Evolutionary conservation across 2,797 vertebrate species (phyloP).

Genomic region (Parotocinclus haroldoi): DNA sequence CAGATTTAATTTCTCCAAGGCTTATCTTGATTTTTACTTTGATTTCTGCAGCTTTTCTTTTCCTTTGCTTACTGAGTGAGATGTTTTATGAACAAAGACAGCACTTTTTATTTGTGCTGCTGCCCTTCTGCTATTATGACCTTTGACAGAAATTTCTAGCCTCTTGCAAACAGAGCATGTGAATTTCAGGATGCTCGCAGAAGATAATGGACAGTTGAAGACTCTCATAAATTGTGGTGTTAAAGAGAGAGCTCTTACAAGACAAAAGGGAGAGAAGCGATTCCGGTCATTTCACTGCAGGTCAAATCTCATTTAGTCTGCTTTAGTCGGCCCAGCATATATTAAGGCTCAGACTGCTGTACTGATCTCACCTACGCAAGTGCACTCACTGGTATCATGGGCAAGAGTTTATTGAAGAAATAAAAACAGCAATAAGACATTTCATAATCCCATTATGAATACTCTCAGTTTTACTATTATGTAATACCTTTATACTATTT

Average conservation of each 20-base stretch:
- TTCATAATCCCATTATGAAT: too few species aligned
- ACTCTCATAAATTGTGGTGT: conserved; percentile 12
- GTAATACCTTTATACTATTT: too few species aligned
- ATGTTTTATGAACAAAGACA: not conserved
- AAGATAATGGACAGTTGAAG: conserved; percentile 21
- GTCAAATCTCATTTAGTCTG: conserved; percentile 9
- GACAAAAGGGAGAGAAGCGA: conserved; percentile 7
- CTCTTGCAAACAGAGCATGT: conserved; percentile 21
- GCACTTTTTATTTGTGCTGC: not conserved
- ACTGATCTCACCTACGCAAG: conserved; percentile 8
- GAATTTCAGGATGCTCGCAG: conserved; percentile 11
- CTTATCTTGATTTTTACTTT: too few species aligned
- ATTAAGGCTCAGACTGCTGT: conserved; percentile 8
- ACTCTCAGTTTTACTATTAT: too few species aligned
- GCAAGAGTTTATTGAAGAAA: not conserved
- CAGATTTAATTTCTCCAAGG: too few species aligned
- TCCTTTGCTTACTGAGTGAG: not conserved
- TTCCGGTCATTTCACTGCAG: conserved; percentile 19
- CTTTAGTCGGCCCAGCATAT: not conserved
- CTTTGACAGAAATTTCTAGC: conserved; percentile 18
- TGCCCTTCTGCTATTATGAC: conserved; percentile 6
- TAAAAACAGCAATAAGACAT: too few species aligned
- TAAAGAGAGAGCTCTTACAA: conserved; percentile 16
- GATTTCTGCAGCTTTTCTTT: not conserved
- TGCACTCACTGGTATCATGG: not conserved